Evolutionary conservation across 2,888 invertebrate genomes (phyloP), one percentile per base, ranked within the genome.

Genomic region (Euspilapteryx auroguttella): DNA sequence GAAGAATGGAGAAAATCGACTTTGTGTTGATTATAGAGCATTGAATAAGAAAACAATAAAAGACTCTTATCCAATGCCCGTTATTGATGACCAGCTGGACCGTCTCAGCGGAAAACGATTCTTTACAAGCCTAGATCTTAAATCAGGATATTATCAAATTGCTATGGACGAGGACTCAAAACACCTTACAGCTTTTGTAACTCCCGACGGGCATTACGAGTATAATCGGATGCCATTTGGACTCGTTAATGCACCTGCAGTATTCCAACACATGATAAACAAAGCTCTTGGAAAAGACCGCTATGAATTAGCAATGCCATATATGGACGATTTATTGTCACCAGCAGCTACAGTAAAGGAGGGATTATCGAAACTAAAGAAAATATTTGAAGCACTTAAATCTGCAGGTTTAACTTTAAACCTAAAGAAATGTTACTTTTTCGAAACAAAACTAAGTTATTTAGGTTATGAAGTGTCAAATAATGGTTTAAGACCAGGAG

Each of bases 101-200:
- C 24, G 35, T 9, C 32, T 46, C 4, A 33, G 37, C 15, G 35
- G 36, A 2, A 39, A 41, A 2, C 41, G 27, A 12, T 37, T 39
- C 22, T 47, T 44, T 28, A 42, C 37, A 6, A 38, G 37, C 4
- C 32, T 45, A 9, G 40, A 40, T 25, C 20, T 47, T 2, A 35
- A 32, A 20, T 42, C 44, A 25, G 42, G 44, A 1, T 46, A 45
- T 34, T 49, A 47, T 21, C 47, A 49, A 29, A 42, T 50, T 1
- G 28, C 32, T 4, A 29, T 49, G 3, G 33, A 37, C 9, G 32
- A 36, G 14, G 28, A 32, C 4, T 40, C 44, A 12, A 32, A 31
- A 14, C 41, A 47, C 25, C 42, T 41, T 21, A 55, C 50, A 0
- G 42, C 49, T 1, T 53, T 56, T 31, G 37, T 51, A 0, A 47